phyloP scores from a whole-genome alignment of 1,140 invertebrate species.

The Brachionus plicatilis region DNA sequence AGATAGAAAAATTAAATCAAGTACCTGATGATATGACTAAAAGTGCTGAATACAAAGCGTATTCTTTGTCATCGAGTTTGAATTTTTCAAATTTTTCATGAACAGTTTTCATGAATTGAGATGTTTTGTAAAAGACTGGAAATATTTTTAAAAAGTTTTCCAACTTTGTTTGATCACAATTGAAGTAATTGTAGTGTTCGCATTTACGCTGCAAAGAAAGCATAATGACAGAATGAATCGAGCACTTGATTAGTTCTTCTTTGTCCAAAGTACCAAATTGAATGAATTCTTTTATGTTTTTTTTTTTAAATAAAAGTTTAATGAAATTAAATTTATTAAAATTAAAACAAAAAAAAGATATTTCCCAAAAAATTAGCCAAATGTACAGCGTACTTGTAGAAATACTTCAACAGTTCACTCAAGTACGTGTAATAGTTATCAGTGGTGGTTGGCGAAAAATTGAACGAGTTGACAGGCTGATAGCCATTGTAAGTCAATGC shows the following conservation, averaged over 20 bases:
- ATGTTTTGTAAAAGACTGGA: constrained; percentile 29
- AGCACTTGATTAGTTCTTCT: constrained; percentile 35
- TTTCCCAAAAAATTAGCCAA: background rate
- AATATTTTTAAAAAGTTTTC: constrained; percentile 17
- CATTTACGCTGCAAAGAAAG: constrained; percentile 25
- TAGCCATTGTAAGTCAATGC: constrained; percentile 18
- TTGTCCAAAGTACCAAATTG: background rate
- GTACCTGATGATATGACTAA: constrained; percentile 36
- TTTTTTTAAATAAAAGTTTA: background rate
- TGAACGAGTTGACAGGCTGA: background rate
- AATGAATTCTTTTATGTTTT: background rate
- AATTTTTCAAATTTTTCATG: constrained; percentile 41
- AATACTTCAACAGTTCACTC: background rate
- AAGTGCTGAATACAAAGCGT: constrained; percentile 1
- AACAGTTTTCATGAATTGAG: constrained; percentile 23
- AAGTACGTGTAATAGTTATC: background rate
- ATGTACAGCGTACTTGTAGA: background rate
- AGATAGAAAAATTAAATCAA: background rate
- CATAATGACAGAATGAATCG: constrained; percentile 33
- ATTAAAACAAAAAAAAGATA: background rate
- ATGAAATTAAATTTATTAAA: background rate
- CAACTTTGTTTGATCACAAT: constrained; percentile 33
- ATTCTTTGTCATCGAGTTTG: constrained; percentile 40
- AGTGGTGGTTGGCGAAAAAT: background rate
- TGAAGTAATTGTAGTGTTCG: constrained; percentile 36